Conservation (phyloP, 2,888 invertebrate species). For the Agriopis aurantiaria region DNA sequence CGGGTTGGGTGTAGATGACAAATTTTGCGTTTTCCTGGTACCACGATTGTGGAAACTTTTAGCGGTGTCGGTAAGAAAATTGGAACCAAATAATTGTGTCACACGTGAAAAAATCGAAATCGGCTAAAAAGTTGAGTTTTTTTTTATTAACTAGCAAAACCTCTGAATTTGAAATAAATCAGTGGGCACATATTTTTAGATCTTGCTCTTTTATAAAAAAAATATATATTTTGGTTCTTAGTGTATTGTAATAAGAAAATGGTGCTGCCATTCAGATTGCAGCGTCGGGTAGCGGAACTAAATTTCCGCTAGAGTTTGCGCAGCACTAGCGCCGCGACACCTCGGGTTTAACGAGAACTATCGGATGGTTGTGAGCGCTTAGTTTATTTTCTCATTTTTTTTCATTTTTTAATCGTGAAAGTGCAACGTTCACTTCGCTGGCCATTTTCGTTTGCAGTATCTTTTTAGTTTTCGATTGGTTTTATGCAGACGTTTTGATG, state of each 20-base stretch:
- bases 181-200: too few species aligned
- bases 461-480: conserved; percentile 79
- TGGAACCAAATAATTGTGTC: background rate
- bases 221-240: background rate
- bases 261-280: conserved; percentile 66
- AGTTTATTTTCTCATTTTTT: conserved; percentile 67
- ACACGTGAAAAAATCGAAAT: background rate
- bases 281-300: conserved; percentile 82
- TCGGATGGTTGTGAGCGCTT: conserved; percentile 69
- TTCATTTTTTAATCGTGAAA: conserved; percentile 81
- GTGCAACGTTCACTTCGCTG: conserved; percentile 83
- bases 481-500: conserved; percentile 79
- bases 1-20: conserved; percentile 32
- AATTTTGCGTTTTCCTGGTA: conserved; percentile 35
- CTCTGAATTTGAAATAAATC: too few species aligned
- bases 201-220: background rate
- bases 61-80: background rate
- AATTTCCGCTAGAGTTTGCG: conserved; percentile 42
- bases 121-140: background rate
- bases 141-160: background rate
- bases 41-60: background rate
- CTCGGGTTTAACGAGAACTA: conserved; percentile 69
- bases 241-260: conserved; percentile 49
- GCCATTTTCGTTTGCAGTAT: conserved; percentile 76
- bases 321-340: conserved; percentile 65